A percentile compares a stretch with the other conserved stretches of the same genome.
These are phyloP conservation scores for Oryzias celebensis DNA, from an alignment of 2,113 vertebrate genomes.

Conservation along the genomic window DNA sequence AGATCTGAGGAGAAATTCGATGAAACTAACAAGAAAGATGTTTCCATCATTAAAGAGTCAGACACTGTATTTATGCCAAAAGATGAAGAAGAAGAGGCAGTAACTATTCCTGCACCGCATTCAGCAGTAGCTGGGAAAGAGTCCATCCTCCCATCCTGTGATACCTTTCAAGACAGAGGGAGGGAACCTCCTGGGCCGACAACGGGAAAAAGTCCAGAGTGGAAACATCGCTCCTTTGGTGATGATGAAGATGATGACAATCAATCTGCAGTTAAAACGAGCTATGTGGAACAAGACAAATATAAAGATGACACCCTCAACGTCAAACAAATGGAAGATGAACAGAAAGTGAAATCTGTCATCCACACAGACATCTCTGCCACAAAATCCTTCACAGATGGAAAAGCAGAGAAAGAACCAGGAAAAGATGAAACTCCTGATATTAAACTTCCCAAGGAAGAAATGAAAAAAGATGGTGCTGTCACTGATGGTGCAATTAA, in stretches of 20 bases:
- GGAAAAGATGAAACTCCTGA: constrained; percentile 16
- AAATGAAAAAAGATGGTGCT: constrained; percentile 20
- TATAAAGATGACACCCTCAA: constrained; percentile 32
- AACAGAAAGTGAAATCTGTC: constrained; percentile 42
- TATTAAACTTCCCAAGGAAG: constrained; percentile 31
- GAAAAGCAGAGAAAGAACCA: constrained; percentile 19
- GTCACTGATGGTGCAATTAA: constrained; percentile 26
- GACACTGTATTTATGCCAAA: constrained; percentile 18
- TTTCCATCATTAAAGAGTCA: constrained; percentile 24
- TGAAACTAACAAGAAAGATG: constrained; percentile 49
- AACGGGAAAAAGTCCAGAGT: constrained; percentile 67
- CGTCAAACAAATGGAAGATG: constrained; percentile 26
- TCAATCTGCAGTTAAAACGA: constrained; percentile 54
- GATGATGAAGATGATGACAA: constrained; percentile 21
- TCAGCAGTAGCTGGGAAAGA: constrained; percentile 20
- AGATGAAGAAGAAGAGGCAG: constrained; percentile 34
- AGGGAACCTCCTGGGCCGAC: constrained; percentile 51
- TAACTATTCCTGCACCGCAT: constrained; percentile 12
- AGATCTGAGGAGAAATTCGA: constrained; percentile 34
- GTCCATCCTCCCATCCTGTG: constrained; percentile 47
- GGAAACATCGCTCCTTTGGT: constrained; percentile 75
- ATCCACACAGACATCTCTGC: constrained; percentile 36
- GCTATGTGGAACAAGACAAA: constrained; percentile 38
- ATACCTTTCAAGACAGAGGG: constrained; percentile 49
- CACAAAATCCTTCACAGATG: constrained; percentile 8